Percentiles rank a stretch among this genome's conserved stretches.
Evolutionary conservation across 2,113 vertebrate genomes (phyloP).

Genomic region (Shinisaurus crocodilurus): DNA sequence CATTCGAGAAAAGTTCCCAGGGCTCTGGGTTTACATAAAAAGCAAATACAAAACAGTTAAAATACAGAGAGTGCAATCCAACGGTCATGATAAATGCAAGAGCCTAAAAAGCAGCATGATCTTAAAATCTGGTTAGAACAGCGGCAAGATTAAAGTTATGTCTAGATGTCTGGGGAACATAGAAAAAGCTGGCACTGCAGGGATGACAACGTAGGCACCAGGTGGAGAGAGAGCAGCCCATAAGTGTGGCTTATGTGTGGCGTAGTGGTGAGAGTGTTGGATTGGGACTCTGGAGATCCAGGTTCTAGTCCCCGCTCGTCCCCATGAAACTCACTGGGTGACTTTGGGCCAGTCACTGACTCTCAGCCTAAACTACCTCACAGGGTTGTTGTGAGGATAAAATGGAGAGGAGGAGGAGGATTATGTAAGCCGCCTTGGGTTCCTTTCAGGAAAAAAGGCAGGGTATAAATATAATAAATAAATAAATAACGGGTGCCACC

Average conservation of each 20-base stretch:
- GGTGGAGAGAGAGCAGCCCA: not conserved
- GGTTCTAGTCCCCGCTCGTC: too few relatives aligned
- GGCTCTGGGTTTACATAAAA: not conserved
- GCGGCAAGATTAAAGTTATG: not conserved
- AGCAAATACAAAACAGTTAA: not conserved
- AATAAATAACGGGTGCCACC: not conserved
- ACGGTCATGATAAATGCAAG: not conserved
- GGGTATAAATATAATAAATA: too few relatives aligned
- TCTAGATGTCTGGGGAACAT: not conserved
- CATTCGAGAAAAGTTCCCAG: not conserved
- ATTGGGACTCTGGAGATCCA: too few relatives aligned
- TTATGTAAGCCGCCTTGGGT: too few relatives aligned
- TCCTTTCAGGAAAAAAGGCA: too few relatives aligned
- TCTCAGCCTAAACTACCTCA: too few relatives aligned
- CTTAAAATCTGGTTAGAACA: not conserved
- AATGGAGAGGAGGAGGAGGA: too few relatives aligned
- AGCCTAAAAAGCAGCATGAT: not conserved
- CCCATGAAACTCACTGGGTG: too few relatives aligned
- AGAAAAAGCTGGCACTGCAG: not conserved
- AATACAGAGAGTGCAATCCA: not conserved
- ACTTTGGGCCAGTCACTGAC: too few relatives aligned
- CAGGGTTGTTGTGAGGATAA: too few relatives aligned
- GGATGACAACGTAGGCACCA: not conserved
- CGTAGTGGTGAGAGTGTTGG: too few relatives aligned
- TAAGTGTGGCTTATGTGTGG: too few relatives aligned